A percentile compares a stretch with the other conserved stretches of the same genome.
These are phyloP conservation scores for Scrobipalpa costella DNA, from an alignment of 2,888 invertebrate genomes.

Conservation along the genomic window DNA sequence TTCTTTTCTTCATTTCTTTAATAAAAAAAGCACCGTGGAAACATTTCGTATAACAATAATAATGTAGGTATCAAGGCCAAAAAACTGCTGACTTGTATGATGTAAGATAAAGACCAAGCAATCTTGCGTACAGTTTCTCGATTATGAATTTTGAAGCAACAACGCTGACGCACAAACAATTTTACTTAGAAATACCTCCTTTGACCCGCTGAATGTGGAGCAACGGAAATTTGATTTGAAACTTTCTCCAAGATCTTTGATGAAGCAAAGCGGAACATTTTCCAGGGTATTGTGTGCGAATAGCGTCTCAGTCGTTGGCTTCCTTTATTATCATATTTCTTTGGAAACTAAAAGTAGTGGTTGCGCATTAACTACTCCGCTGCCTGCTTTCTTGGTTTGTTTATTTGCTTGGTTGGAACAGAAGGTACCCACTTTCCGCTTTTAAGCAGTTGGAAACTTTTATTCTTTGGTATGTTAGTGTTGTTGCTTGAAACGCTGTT, in stretches of 20 bases:
- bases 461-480: neutral
- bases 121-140: neutral
- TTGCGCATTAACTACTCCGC: conserved; percentile 18
- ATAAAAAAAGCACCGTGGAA: too few relatives aligned
- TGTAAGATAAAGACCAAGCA: neutral
- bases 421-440: conserved; percentile 6
- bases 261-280: conserved; percentile 57
- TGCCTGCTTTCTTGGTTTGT: conserved; percentile 18
- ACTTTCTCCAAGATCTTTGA: conserved; percentile 54
- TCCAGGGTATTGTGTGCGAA: conserved; percentile 40
- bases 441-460: neutral
- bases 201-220: conserved; percentile 45
- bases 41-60: too few relatives aligned
- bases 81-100: neutral
- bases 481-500: neutral
- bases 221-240: conserved; percentile 56
- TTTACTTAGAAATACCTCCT: conserved; percentile 37
- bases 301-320: conserved; percentile 23
- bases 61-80: too few relatives aligned
- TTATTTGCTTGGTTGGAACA: conserved; percentile 12
- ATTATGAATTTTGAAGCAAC: conserved; percentile 20
- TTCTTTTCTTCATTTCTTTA: too few relatives aligned
- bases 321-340: conserved; percentile 24
- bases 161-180: conserved; percentile 25
- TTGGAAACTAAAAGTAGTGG: conserved; percentile 17